Evolutionary conservation across 2,888 invertebrate genomes (phyloP).

Genomic region (Chalcis sispes): DNA sequence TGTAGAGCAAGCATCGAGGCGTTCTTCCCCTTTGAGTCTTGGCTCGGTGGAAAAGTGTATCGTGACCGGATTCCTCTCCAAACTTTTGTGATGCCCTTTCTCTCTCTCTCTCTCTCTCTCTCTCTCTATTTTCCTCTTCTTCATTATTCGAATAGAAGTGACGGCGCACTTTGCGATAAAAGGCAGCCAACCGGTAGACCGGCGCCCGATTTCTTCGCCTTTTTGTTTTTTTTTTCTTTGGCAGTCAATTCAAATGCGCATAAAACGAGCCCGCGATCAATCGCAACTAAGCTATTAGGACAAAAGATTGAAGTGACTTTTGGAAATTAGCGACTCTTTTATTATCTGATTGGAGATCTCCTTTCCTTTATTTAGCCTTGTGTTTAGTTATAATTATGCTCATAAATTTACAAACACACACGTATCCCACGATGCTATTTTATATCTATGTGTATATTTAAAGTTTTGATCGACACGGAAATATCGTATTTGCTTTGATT

Average conservation of each 20-base stretch:
- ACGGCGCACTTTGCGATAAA: slow-evolving; percentile 44
- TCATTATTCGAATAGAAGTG: slow-evolving; percentile 44
- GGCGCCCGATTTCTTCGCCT: neutral
- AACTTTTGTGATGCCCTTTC: neutral
- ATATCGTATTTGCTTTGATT: no score
- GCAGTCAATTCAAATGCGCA: slow-evolving; percentile 46
- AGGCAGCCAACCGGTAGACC: slow-evolving; percentile 12
- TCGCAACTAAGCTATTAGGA: neutral
- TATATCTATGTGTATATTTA: no score
- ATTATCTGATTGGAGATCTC: no score
- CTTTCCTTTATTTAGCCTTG: neutral
- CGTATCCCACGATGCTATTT: no score
- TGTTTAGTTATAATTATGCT: no score
- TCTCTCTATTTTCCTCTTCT: slow-evolving; percentile 11
- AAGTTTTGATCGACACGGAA: no score
- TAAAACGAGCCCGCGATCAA: slow-evolving; percentile 44
- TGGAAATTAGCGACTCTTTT: no score
- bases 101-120: slow-evolving; percentile 3
- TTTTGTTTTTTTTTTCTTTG: neutral
- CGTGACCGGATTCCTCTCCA: no score
- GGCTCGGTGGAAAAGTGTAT: no score
- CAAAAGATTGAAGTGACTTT: slow-evolving; percentile 3
- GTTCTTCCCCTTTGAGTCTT: no score
- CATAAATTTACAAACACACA: no score
- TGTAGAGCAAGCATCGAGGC: no score